These are phyloP conservation scores for Lasioglossum marginatum DNA, from an alignment of 2,888 invertebrate genomes.

Conservation along the genomic window DNA sequence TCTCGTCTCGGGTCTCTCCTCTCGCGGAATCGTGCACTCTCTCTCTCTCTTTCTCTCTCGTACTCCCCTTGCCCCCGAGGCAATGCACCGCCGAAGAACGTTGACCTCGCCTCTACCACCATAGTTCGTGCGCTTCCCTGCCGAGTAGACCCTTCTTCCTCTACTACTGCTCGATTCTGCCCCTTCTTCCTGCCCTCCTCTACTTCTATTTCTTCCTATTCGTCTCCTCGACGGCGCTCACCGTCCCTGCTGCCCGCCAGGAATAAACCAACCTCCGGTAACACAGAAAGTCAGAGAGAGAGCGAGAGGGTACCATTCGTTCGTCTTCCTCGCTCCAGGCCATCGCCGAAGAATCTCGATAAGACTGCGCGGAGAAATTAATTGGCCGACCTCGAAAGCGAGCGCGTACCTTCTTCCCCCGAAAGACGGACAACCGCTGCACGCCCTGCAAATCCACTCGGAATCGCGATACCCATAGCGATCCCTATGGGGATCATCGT, in stretches of 20 bases:
- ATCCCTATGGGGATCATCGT: neutral
- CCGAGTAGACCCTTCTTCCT: slow-evolving; percentile 56
- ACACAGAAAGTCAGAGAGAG: slow-evolving; percentile 28
- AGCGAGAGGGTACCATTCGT: slow-evolving; percentile 34
- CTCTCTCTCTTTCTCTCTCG: slow-evolving; percentile 24
- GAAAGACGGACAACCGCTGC: slow-evolving; percentile 38
- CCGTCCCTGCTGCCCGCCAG: slow-evolving; percentile 70
- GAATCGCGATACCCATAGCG: slow-evolving; percentile 14
- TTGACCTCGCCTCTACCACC: slow-evolving; percentile 77
- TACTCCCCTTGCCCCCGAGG: slow-evolving; percentile 73
- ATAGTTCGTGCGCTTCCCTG: slow-evolving; percentile 62
- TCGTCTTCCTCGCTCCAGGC: slow-evolving; percentile 66
- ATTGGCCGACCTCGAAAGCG: slow-evolving; percentile 75
- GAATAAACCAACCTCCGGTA: slow-evolving; percentile 75
- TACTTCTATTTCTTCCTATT: slow-evolving; percentile 62
- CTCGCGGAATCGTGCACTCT: neutral
- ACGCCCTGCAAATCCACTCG: slow-evolving; percentile 14
- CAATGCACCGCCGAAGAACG: slow-evolving; percentile 82
- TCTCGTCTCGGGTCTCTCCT: slow-evolving; percentile 41
- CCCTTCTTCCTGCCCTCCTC: slow-evolving; percentile 43
- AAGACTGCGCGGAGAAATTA: slow-evolving; percentile 79
- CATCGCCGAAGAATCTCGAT: slow-evolving; percentile 79
- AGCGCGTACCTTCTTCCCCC: slow-evolving; percentile 39
- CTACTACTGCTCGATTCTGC: slow-evolving; percentile 19
- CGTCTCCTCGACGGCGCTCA: slow-evolving; percentile 31